Evolutionary conservation across 2,888 invertebrate species (phyloP).

Genomic region (Nudaria mundana): DNA sequence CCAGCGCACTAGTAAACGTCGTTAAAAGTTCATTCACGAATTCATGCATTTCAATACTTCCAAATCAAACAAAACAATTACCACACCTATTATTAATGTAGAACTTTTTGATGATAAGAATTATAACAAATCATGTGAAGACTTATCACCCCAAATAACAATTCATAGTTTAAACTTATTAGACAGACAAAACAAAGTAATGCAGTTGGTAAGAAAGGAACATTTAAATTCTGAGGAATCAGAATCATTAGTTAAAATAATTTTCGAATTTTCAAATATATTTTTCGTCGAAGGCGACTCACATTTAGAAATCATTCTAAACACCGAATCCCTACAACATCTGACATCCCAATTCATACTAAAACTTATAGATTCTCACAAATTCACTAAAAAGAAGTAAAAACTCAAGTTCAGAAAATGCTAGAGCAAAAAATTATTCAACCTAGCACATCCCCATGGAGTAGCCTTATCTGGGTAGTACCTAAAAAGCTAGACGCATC

Average conservation of each 20-base stretch:
- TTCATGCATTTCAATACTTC: no score
- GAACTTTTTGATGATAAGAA: no score
- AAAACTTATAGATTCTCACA: slow-evolving; percentile 36
- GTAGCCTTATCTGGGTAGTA: no score
- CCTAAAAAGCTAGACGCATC: slow-evolving; percentile 7
- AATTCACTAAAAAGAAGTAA: slow-evolving; percentile 34
- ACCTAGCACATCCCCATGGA: slow-evolving; percentile 5
- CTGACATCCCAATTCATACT: slow-evolving; percentile 3
- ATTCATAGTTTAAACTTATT: slow-evolving; percentile 2
- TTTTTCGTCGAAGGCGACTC: slow-evolving; percentile 3
- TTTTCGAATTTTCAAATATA: slow-evolving; percentile 1
- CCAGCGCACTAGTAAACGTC: no score
- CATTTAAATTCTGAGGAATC: slow-evolving; percentile 6
- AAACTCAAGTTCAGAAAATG: slow-evolving; percentile 20
- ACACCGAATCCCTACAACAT: slow-evolving; percentile 7
- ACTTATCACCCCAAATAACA: no score
- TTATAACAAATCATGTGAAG: no score
- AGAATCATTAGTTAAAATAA: slow-evolving; percentile 1
- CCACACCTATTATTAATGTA: no score
- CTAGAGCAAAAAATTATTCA: slow-evolving; percentile 8
- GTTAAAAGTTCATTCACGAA: no score
- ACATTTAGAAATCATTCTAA: slow-evolving; percentile 7
- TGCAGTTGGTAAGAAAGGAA: neutral
- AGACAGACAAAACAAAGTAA: slow-evolving; percentile 3
- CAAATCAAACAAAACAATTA: no score